Conservation (phyloP, 2,113 vertebrate species). For the Melanerpes formicivorus region DNA sequence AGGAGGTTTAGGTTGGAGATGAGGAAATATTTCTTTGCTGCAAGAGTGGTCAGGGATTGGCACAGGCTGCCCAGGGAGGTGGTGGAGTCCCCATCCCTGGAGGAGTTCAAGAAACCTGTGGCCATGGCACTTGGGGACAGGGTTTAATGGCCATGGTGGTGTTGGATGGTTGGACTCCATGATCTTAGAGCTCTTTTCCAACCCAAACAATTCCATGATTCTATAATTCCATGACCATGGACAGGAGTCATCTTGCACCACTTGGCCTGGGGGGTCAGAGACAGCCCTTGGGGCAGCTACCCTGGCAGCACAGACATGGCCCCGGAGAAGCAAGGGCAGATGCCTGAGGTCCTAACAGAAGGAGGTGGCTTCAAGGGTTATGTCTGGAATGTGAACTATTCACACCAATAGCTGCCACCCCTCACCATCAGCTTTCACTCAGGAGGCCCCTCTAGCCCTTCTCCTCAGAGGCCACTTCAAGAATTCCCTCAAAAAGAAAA, state of each 20-base stretch:
- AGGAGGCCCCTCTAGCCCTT: background rate
- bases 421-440: background rate
- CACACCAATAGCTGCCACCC: constrained; percentile 36
- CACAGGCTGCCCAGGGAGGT: too few relatives aligned
- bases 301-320: background rate
- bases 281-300: background rate
- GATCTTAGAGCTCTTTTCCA: too few relatives aligned
- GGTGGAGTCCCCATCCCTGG: too few relatives aligned
- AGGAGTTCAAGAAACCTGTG: too few relatives aligned
- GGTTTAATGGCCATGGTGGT: too few relatives aligned
- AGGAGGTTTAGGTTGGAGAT: too few relatives aligned
- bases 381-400: constrained; percentile 10
- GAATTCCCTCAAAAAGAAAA: constrained; percentile 11
- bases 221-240: background rate
- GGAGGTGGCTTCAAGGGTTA: background rate
- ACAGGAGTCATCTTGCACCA: background rate
- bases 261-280: background rate
- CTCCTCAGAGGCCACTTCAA: constrained; percentile 17
- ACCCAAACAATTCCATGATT: too few relatives aligned
- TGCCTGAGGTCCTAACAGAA: background rate
- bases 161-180: too few relatives aligned
- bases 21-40: too few relatives aligned
- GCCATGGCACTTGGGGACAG: too few relatives aligned
- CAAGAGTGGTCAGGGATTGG: too few relatives aligned
- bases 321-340: background rate